Evolutionary conservation across 1,140 invertebrate species (phyloP).

Genomic region (Penaeus indicus): DNA sequence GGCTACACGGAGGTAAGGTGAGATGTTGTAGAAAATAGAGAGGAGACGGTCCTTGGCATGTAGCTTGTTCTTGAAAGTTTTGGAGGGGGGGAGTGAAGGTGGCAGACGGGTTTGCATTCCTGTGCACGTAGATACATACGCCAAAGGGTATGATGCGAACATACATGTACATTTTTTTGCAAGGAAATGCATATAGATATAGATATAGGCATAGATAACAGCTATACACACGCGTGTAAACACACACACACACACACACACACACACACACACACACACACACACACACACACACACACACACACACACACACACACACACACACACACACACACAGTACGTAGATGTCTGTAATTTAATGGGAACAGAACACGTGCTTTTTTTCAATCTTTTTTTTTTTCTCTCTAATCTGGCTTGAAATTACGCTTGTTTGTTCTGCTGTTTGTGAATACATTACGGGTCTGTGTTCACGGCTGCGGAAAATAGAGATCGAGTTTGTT

Average conservation of each 20-base stretch:
- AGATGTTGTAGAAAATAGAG: too few species aligned
- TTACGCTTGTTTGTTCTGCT: too few species aligned
- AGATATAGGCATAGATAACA: not conserved
- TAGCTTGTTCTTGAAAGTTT: not conserved
- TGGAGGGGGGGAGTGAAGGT: not conserved
- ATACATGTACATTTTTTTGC: not conserved
- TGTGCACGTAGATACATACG: not conserved
- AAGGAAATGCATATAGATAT: not conserved
- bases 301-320: not conserved
- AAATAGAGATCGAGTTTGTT: too few species aligned
- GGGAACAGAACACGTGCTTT: constrained; percentile 7
- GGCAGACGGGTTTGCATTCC: not conserved
- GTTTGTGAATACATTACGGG: too few species aligned
- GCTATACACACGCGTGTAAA: too few species aligned
- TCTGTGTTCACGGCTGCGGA: too few species aligned
- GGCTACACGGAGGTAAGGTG: too few species aligned
- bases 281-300: constrained; percentile 7
- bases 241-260: not conserved
- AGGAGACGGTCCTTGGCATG: too few species aligned
- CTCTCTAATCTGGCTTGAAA: not conserved
- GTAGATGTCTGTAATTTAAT: too few species aligned
- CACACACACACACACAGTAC: constrained; percentile 19
- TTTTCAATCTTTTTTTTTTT: not conserved
- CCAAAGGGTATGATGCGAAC: not conserved
- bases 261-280: constrained; percentile 19